These are phyloP conservation scores for Sericinus montela DNA, from an alignment of 2,888 invertebrate genomes.

Conservation along the genomic window DNA sequence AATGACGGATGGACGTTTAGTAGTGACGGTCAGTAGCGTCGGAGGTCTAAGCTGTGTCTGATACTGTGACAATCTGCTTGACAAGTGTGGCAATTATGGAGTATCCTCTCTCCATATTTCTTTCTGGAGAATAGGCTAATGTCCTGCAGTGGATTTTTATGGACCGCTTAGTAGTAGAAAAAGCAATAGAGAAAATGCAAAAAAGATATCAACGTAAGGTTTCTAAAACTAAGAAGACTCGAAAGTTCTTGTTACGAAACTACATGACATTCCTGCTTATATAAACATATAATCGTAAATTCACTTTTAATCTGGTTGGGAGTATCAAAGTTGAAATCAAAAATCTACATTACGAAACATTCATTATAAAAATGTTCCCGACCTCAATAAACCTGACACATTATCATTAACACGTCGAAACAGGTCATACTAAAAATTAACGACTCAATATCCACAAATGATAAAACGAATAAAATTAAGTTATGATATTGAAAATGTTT, in stretches of 20 bases:
- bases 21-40: no score
- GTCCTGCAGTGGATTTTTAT: no score
- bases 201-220: slow-evolving; percentile 9
- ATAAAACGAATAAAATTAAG: slow-evolving; percentile 39
- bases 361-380: slow-evolving; percentile 29
- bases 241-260: slow-evolving; percentile 6
- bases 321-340: slow-evolving; percentile 15
- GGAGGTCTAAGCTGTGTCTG: no score
- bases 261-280: slow-evolving; percentile 5
- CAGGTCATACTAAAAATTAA: slow-evolving; percentile 47
- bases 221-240: neutral
- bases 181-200: no score
- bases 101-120: no score
- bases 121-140: no score
- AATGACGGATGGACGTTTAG: no score
- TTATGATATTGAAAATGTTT: slow-evolving; percentile 42
- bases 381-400: slow-evolving; percentile 26
- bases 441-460: slow-evolving; percentile 39
- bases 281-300: slow-evolving; percentile 15
- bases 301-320: slow-evolving; percentile 16
- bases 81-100: no score
- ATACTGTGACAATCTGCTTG: no score
- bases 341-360: slow-evolving; percentile 32
- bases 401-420: slow-evolving; percentile 45
- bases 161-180: no score